Conservation (phyloP, 2,888 invertebrate genomes). For the Yponomeuta cagnagella region DNA sequence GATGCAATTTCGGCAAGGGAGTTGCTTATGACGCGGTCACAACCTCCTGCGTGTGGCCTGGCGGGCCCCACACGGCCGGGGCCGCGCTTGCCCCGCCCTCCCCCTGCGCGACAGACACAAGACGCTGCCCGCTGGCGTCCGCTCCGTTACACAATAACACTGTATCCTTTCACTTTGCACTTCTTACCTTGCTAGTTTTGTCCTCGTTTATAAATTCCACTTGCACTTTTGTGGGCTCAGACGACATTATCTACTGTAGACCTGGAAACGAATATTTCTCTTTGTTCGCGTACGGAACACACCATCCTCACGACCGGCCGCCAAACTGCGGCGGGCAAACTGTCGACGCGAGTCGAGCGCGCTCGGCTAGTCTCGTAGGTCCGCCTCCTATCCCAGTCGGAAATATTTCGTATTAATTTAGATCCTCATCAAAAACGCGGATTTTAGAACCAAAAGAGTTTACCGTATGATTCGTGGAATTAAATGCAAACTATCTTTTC, state of each 20-base stretch:
- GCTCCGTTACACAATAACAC: conserved; percentile 69
- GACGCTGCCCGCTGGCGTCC: conserved; percentile 72
- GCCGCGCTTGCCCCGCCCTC: conserved; percentile 74
- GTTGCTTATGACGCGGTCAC: conserved; percentile 75
- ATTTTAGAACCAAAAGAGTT: not conserved
- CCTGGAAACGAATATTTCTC: conserved; percentile 59
- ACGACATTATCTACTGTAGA: conserved; percentile 72
- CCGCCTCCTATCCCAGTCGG: conserved; percentile 73
- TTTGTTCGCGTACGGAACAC: conserved; percentile 67
- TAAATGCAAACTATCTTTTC: not conserved
- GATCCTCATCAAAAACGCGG: conserved; percentile 25
- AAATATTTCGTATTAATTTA: conserved; percentile 38
- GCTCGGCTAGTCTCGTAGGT: conserved; percentile 66
- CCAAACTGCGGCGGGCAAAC: conserved; percentile 71
- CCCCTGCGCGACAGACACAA: conserved; percentile 68
- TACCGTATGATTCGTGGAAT: not conserved
- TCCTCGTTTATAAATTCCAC: conserved; percentile 71
- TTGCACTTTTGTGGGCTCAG: conserved; percentile 67
- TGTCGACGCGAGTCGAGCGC: conserved; percentile 52
- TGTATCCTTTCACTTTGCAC: conserved; percentile 48
- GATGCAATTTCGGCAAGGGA: conserved; percentile 67
- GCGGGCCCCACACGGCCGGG: conserved; percentile 76
- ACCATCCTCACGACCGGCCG: conserved; percentile 74
- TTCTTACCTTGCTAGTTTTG: conserved; percentile 65
- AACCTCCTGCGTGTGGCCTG: conserved; percentile 76